phyloP scores from a whole-genome alignment of 2,888 invertebrate species.

The Lampropteryx suffumata region DNA sequence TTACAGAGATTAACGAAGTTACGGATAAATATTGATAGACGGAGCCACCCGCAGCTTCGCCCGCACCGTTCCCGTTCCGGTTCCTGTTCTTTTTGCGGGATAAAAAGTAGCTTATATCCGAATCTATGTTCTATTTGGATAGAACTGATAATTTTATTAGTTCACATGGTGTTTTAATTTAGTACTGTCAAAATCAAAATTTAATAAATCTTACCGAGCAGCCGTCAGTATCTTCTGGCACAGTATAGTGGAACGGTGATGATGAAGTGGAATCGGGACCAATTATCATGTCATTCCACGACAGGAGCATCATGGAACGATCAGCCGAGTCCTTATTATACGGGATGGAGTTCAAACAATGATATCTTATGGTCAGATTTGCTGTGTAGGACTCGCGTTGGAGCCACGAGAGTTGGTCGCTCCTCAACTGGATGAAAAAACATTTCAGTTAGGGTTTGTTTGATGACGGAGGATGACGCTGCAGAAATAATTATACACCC shows the following conservation, averaged over 20 bases:
- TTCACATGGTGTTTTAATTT: too few species aligned
- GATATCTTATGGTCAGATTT: slow-evolving; percentile 36
- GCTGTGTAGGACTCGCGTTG: slow-evolving; percentile 27
- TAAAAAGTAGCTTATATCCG: too few species aligned
- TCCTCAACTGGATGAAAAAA: slow-evolving; percentile 10
- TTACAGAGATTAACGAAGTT: too few species aligned
- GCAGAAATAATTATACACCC: too few species aligned
- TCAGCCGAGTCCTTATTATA: slow-evolving; percentile 7
- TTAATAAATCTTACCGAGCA: slow-evolving; percentile 27
- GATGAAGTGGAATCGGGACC: slow-evolving; percentile 28
- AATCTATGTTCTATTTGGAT: too few species aligned
- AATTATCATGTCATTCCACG: slow-evolving; percentile 38
- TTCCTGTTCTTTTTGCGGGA: too few species aligned
- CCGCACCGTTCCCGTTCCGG: too few species aligned
- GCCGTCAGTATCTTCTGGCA: slow-evolving; percentile 8
- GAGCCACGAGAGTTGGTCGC: slow-evolving; percentile 28
- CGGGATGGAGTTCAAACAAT: slow-evolving; percentile 39
- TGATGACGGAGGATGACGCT: too few species aligned
- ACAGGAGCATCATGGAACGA: slow-evolving; percentile 30
- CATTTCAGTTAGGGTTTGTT: neutral
- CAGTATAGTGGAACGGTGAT: slow-evolving; percentile 36
- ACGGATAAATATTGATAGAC: too few species aligned
- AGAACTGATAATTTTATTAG: too few species aligned
- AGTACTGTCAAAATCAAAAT: too few species aligned
- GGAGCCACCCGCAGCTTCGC: too few species aligned